These are phyloP conservation scores for Sarcophaga peregrina DNA, from an alignment of 1,140 invertebrate genomes.

Conservation along the genomic window DNA sequence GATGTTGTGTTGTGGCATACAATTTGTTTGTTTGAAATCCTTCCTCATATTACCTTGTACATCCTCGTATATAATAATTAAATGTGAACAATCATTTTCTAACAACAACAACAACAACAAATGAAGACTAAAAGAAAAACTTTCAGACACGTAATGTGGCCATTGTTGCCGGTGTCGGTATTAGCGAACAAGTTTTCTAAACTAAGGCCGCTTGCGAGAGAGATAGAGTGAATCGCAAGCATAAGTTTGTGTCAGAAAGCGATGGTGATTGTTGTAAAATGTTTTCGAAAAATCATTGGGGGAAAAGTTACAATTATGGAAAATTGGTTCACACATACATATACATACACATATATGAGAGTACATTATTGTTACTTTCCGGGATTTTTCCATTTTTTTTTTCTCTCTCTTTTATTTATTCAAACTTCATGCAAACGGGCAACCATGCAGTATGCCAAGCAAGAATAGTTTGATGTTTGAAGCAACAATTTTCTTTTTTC, in stretches of 20 bases:
- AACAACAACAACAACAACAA: not conserved
- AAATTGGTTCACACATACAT: not conserved
- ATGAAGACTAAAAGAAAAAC: conserved; percentile 1
- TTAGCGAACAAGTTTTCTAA: conserved; percentile 25
- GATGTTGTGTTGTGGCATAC: conserved; percentile 20
- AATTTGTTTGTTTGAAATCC: conserved; percentile 8
- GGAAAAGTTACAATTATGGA: conserved; percentile 34
- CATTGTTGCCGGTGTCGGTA: conserved; percentile 1
- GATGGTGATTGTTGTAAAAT: not conserved
- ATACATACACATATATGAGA: no score
- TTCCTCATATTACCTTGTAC: not conserved
- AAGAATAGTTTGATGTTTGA: not conserved
- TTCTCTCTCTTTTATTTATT: no score
- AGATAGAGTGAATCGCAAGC: not conserved
- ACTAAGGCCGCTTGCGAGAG: not conserved
- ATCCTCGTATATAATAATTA: conserved; percentile 38
- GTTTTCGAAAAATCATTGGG: not conserved
- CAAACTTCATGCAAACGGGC: not conserved
- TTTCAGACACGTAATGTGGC: conserved; percentile 37
- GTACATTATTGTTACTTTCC: not conserved
- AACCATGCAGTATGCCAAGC: not conserved
- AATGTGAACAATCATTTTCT: conserved; percentile 35
- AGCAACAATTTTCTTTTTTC: conserved; percentile 9
- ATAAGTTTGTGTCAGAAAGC: not conserved
- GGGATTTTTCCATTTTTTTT: not conserved